These are phyloP conservation scores for Cheilosia urbana DNA, from an alignment of 2,888 invertebrate genomes.

Conservation along the genomic window DNA sequence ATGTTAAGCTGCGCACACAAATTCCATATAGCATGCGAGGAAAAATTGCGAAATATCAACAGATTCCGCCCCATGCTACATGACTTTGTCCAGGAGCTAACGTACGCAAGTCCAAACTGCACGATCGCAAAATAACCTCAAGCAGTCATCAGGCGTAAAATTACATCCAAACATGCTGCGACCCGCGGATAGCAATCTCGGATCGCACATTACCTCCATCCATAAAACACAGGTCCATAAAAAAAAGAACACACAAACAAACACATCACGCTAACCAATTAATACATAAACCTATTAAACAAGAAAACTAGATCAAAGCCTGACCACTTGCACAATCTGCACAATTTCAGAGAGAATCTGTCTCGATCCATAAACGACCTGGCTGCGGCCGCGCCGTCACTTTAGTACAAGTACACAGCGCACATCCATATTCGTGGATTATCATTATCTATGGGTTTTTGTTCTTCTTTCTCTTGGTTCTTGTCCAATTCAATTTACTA, in stretches of 20 bases:
- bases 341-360: constrained; percentile 65
- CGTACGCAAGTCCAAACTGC: constrained; percentile 32
- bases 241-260: constrained; percentile 37
- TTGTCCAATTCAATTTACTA: constrained; percentile 22
- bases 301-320: constrained; percentile 71
- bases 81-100: constrained; percentile 44
- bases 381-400: constrained; percentile 2
- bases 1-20: constrained; percentile 24
- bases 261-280: constrained; percentile 71
- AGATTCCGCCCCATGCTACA: constrained; percentile 45
- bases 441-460: constrained; percentile 37
- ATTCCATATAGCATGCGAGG: neutral
- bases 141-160: constrained; percentile 59
- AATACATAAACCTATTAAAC: constrained; percentile 71
- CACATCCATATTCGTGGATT: constrained; percentile 38
- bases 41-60: constrained; percentile 33
- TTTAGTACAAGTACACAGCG: constrained; percentile 4
- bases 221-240: constrained; percentile 3
- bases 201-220: constrained; percentile 18
- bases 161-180: constrained; percentile 41
- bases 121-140: constrained; percentile 49
- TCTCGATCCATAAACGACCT: constrained; percentile 50
- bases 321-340: constrained; percentile 69
- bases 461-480: constrained; percentile 42
- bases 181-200: constrained; percentile 30